phyloP scores from a whole-genome alignment of 2,113 vertebrate species.

The Gymnocephalus cernua region DNA sequence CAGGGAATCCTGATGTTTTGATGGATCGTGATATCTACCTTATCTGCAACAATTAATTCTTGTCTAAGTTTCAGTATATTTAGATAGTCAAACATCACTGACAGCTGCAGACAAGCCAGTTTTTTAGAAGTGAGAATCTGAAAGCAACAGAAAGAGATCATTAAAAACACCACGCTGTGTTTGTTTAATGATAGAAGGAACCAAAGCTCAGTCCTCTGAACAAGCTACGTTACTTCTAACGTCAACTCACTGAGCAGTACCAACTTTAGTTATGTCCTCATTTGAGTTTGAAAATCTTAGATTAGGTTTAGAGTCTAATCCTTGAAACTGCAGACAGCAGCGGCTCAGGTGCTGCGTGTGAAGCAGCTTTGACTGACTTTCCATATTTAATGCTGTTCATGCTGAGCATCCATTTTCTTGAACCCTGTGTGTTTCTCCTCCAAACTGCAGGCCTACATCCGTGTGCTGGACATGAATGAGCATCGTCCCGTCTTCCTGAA shows the following conservation, averaged over 20 bases:
- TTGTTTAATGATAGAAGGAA: neutral
- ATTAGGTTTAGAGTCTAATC: conserved; percentile 26
- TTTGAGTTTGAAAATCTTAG: conserved; percentile 2
- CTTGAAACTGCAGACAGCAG: neutral
- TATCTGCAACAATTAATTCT: neutral
- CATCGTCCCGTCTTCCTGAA: conserved; percentile 92
- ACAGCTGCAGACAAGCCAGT: neutral
- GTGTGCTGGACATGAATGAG: conserved; percentile 91
- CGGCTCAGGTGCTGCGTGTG: neutral
- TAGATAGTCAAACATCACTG: neutral
- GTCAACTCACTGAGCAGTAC: neutral
- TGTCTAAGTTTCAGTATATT: neutral
- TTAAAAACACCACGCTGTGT: neutral
- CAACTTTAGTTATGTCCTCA: neutral
- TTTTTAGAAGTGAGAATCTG: neutral
- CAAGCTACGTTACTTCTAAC: neutral
- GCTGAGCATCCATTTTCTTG: conserved; percentile 15
- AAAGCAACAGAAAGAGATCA: too few relatives aligned
- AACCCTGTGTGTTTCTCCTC: conserved; percentile 9
- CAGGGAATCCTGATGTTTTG: too few relatives aligned
- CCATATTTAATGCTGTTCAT: conserved; percentile 10
- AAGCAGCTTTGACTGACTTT: neutral
- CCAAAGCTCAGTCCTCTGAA: neutral
- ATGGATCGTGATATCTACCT: too few relatives aligned
- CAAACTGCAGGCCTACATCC: conserved; percentile 89